A percentile compares a stretch with the other conserved stretches of the same genome.
Conservation (phyloP, 2,797 vertebrate genomes). For the Lateolabrax maculatus region DNA sequence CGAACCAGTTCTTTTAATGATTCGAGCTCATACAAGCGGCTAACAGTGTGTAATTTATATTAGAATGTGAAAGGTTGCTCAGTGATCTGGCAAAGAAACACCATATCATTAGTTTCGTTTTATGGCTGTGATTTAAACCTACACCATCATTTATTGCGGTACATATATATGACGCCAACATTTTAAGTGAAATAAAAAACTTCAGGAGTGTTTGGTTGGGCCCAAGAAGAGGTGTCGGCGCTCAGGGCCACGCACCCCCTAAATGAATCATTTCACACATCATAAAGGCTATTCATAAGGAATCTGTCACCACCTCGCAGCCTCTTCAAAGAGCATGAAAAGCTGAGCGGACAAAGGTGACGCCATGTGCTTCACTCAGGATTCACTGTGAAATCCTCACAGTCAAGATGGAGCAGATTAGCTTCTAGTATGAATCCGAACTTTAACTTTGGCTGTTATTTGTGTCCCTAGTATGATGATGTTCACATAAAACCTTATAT, state of each 20-base stretch:
- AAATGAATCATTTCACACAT: slow-evolving; percentile 58
- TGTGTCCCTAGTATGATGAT: not conserved
- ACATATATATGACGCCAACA: slow-evolving; percentile 15
- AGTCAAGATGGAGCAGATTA: not conserved
- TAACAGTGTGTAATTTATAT: slow-evolving; percentile 28
- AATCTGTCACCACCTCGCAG: slow-evolving; percentile 37
- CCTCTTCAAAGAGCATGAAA: slow-evolving; percentile 58
- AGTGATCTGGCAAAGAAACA: slow-evolving; percentile 34
- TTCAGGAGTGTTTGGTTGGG: slow-evolving; percentile 28
- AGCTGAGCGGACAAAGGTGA: not conserved
- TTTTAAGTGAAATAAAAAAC: slow-evolving; percentile 37
- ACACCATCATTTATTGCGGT: slow-evolving; percentile 1
- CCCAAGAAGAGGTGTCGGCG: slow-evolving; percentile 17
- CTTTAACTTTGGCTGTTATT: not conserved
- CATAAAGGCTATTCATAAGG: slow-evolving; percentile 50
- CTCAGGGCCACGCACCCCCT: not conserved
- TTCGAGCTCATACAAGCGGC: not conserved
- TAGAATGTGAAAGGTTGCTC: slow-evolving; percentile 23
- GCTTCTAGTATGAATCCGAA: not conserved
- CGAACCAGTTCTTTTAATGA: slow-evolving; percentile 43
- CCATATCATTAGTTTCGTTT: slow-evolving; percentile 22
- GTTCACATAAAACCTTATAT: not conserved
- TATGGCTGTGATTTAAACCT: slow-evolving; percentile 37
- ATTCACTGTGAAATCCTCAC: slow-evolving; percentile 4
- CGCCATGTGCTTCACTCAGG: not conserved